Conservation (phyloP, 2,888 invertebrate genomes). For the Apeira syringaria region DNA sequence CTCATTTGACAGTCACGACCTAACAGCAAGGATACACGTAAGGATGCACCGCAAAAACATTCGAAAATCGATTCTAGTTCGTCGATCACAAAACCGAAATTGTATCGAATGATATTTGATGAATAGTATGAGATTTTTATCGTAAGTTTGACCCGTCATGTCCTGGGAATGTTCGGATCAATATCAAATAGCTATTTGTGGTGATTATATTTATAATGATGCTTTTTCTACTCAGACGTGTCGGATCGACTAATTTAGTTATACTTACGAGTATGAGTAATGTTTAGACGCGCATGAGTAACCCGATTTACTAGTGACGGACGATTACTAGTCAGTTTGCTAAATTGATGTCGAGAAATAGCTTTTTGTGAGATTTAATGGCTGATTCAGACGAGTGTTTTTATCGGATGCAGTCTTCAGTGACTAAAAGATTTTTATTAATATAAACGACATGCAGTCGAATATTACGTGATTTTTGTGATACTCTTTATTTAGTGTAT, state of each 20-base stretch:
- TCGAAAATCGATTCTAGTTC: constrained; percentile 40
- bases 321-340: constrained; percentile 12
- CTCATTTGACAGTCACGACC: constrained; percentile 70
- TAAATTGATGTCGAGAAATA: not conserved
- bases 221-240: constrained; percentile 13
- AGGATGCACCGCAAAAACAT: constrained; percentile 43
- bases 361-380: not conserved
- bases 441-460: no score
- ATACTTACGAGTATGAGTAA: constrained; percentile 1
- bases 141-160: constrained; percentile 75
- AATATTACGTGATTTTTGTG: no score
- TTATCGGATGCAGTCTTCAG: not conserved
- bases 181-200: constrained; percentile 59
- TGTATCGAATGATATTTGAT: constrained; percentile 35
- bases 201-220: constrained; percentile 39
- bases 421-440: not conserved
- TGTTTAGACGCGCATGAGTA: constrained; percentile 5
- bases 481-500: no score
- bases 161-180: constrained; percentile 73
- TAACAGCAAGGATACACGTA: constrained; percentile 67
- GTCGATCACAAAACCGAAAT: constrained; percentile 30
- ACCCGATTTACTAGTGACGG: constrained; percentile 9
- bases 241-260: constrained; percentile 18
- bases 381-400: not conserved
- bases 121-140: constrained; percentile 72